Conservation (phyloP, 2,797 vertebrate species). For the Typhlichthys subterraneus region DNA sequence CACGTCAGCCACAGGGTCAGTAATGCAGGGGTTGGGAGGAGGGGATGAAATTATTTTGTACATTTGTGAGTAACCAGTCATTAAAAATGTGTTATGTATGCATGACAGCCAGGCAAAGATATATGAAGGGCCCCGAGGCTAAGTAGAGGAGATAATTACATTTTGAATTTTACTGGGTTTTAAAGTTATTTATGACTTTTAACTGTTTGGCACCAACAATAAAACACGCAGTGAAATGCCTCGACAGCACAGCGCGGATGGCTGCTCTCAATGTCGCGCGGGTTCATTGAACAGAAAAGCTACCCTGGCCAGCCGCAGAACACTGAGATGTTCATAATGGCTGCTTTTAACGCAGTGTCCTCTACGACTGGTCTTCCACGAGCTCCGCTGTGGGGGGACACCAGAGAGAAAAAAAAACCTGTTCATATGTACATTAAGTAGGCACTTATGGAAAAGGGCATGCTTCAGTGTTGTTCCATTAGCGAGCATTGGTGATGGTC, state of each 20-base stretch:
- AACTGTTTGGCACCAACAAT: constrained; percentile 88
- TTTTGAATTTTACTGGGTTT: constrained; percentile 99
- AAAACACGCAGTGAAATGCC: constrained; percentile 86
- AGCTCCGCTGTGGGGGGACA: constrained; percentile 10
- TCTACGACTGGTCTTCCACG: constrained; percentile 9
- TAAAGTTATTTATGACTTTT: constrained; percentile 98
- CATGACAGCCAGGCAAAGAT: constrained; percentile 91
- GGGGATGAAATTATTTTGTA: constrained; percentile 85
- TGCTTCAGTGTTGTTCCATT: constrained; percentile 33
- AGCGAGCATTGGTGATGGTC: constrained; percentile 33
- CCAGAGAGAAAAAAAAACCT: constrained; percentile 21
- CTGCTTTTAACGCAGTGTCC: constrained; percentile 33
- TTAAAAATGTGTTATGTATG: constrained; percentile 96
- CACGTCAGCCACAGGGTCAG: constrained; percentile 63
- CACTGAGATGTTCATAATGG: constrained; percentile 36
- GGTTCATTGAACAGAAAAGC: constrained; percentile 44
- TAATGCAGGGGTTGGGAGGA: constrained; percentile 57
- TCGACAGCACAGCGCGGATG: constrained; percentile 29
- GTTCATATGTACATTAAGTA: constrained; percentile 35
- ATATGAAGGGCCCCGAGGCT: constrained; percentile 94
- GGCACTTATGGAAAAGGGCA: constrained; percentile 40
- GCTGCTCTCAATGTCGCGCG: constrained; percentile 34
- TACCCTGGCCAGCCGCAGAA: constrained; percentile 26
- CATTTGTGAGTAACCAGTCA: constrained; percentile 91
- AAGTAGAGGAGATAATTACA: constrained; percentile 99